phyloP scores from a whole-genome alignment of 2,113 vertebrate species.

The Microcebus lehilahytsara region DNA sequence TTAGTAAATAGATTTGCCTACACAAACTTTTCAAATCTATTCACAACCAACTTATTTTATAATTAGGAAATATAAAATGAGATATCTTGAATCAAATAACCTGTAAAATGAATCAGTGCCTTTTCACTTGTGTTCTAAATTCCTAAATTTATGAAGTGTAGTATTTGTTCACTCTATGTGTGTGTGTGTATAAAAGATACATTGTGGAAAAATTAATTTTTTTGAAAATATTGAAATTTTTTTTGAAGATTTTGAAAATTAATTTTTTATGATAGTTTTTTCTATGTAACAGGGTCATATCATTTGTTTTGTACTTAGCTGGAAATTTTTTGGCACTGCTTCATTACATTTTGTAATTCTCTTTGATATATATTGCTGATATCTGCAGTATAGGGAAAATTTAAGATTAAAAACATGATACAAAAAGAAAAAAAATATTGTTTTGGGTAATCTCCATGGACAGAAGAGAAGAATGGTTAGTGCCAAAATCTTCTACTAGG shows the following conservation, averaged over 20 bases:
- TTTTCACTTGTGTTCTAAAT: background rate
- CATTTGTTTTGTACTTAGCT: background rate
- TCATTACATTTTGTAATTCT: background rate
- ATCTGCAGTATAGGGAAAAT: background rate
- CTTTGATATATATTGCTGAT: background rate
- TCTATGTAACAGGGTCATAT: background rate
- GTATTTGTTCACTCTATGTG: background rate
- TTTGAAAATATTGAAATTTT: too few species aligned
- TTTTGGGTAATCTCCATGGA: background rate
- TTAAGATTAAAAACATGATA: background rate
- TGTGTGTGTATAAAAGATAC: background rate
- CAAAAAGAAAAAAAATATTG: background rate
- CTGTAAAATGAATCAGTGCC: background rate
- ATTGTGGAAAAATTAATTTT: background rate
- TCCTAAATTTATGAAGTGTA: background rate
- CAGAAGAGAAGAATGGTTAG: background rate
- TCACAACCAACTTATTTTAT: background rate
- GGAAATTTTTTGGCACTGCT: background rate
- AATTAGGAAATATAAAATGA: constrained; percentile 15
- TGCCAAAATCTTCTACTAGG: background rate
- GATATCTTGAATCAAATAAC: background rate
- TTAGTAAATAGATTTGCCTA: background rate
- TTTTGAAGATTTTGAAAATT: background rate
- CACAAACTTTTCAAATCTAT: background rate
- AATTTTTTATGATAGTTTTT: background rate